Evolutionary conservation across 2,113 vertebrate genomes (phyloP).

Genomic region (Cebidichthys violaceus): DNA sequence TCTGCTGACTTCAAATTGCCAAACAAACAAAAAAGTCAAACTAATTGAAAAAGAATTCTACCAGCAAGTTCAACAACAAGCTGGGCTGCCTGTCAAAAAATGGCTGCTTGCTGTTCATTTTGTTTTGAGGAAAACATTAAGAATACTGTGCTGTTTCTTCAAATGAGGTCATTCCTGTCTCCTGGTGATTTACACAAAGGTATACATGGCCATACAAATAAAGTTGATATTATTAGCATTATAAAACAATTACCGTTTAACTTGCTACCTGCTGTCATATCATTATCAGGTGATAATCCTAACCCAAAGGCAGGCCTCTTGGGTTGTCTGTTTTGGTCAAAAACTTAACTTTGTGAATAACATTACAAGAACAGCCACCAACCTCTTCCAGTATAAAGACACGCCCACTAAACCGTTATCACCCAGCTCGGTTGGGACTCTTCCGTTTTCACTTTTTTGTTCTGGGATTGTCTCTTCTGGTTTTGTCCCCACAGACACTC

Average conservation of each 20-base stretch:
- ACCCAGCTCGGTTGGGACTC: neutral
- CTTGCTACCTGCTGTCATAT: neutral
- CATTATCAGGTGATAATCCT: neutral
- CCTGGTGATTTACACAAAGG: too few species aligned
- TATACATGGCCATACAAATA: neutral
- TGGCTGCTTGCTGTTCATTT: too few species aligned
- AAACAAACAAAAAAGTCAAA: too few species aligned
- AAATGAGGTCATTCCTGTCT: neutral
- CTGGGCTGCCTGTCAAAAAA: too few species aligned
- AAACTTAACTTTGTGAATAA: neutral
- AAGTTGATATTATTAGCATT: neutral
- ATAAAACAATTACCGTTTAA: neutral
- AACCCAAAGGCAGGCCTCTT: neutral
- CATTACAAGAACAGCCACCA: neutral
- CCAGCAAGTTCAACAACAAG: too few species aligned
- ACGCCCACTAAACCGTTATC: conserved; percentile 9
- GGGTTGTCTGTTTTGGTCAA: neutral
- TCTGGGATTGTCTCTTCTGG: neutral
- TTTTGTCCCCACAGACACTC: neutral
- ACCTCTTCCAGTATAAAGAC: neutral
- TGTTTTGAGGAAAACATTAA: too few species aligned
- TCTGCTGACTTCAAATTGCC: neutral
- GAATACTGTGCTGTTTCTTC: too few species aligned
- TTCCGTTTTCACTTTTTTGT: neutral
- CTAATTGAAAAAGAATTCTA: too few species aligned